phyloP scores from a whole-genome alignment of 2,888 invertebrate genomes.

The Ethmia dodecea region DNA sequence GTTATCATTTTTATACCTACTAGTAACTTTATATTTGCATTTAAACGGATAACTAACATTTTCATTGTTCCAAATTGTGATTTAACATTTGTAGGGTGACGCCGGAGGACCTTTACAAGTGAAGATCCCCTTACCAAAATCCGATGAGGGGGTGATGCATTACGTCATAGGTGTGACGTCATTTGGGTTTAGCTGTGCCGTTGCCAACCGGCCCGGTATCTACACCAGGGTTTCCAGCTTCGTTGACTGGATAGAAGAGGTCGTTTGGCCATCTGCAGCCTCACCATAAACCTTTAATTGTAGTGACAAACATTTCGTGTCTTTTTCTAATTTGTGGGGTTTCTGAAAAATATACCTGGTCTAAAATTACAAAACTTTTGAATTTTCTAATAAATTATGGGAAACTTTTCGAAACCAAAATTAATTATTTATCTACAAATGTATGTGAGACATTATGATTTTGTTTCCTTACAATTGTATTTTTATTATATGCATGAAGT shows the following conservation, averaged over 20 bases:
- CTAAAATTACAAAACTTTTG: background rate
- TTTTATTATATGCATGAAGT: too few relatives aligned
- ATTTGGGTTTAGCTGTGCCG: slow-evolving; percentile 22
- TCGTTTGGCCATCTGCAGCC: slow-evolving; percentile 8
- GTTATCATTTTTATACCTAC: too few relatives aligned
- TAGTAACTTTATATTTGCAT: too few relatives aligned
- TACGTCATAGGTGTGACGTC: slow-evolving; percentile 33
- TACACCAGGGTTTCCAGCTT: slow-evolving; percentile 7
- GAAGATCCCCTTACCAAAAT: slow-evolving; percentile 6
- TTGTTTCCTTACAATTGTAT: too few relatives aligned
- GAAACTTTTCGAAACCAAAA: background rate
- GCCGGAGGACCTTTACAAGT: slow-evolving; percentile 34
- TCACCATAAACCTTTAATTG: background rate
- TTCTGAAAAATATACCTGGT: background rate
- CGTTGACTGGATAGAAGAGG: slow-evolving; percentile 11
- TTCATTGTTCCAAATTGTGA: too few relatives aligned
- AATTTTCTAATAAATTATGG: background rate
- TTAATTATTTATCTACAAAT: too few relatives aligned
- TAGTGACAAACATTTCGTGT: background rate
- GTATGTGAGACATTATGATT: too few relatives aligned
- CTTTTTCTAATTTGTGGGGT: background rate
- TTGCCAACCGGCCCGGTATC: background rate
- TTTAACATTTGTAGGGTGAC: slow-evolving; percentile 24
- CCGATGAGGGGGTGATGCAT: background rate
- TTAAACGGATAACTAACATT: too few relatives aligned